phyloP scores from a whole-genome alignment of 2,113 vertebrate species.

The Pseudopipra pipra region DNA sequence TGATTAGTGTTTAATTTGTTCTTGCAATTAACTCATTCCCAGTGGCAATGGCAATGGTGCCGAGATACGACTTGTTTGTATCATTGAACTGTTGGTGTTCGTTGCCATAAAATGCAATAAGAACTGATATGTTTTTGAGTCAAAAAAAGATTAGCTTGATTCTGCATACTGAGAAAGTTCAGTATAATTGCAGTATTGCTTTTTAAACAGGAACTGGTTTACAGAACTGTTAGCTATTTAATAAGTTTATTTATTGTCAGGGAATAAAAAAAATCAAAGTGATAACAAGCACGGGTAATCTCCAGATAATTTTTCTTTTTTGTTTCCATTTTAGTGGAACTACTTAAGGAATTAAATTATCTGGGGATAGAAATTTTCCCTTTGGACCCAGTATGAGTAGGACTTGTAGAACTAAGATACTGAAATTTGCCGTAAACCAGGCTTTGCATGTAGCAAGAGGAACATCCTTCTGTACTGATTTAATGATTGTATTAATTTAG shows the following conservation, averaged over 20 bases:
- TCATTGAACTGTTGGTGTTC: not conserved
- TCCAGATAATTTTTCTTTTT: not conserved
- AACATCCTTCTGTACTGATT: not conserved
- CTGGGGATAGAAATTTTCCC: not conserved
- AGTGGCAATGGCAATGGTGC: not conserved
- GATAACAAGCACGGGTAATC: not conserved
- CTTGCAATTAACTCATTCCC: conserved; percentile 49
- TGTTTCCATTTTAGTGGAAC: not conserved
- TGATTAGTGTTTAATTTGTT: conserved; percentile 54
- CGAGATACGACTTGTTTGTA: not conserved
- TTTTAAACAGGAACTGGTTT: not conserved
- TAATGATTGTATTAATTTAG: not conserved
- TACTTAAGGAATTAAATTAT: not conserved
- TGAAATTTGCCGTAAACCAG: not conserved
- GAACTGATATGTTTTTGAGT: not conserved
- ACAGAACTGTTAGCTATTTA: not conserved
- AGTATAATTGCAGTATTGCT: not conserved
- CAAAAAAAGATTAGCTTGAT: not conserved
- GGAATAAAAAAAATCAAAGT: not conserved
- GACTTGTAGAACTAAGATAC: not conserved
- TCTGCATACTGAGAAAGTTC: not conserved
- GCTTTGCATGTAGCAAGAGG: not conserved
- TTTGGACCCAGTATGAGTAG: not conserved
- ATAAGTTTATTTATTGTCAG: not conserved
- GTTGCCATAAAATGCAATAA: not conserved